phyloP scores from a whole-genome alignment of 2,888 invertebrate genomes.

The Choristoneura rosaceana region DNA sequence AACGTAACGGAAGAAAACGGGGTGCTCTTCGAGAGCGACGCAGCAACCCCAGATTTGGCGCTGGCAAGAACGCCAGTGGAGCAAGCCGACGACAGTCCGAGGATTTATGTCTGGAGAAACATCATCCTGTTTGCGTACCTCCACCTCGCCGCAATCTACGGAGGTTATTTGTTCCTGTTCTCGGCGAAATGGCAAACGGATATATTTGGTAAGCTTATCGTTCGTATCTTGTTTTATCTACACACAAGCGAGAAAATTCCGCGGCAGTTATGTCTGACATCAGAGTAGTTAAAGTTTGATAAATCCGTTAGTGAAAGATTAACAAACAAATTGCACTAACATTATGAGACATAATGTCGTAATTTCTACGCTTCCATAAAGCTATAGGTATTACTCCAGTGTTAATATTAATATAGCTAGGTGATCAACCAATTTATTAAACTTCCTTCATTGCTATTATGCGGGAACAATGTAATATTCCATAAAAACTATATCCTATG shows the following conservation, averaged over 20 bases:
- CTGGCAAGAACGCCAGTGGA: conserved; percentile 68
- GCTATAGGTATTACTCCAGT: too few relatives aligned
- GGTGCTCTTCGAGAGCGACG: conserved; percentile 79
- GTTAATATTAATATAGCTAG: too few relatives aligned
- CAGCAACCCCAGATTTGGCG: conserved; percentile 76
- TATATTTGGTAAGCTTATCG: conserved; percentile 87
- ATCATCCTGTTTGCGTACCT: conserved; percentile 91
- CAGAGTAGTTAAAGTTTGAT: neutral
- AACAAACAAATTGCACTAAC: neutral
- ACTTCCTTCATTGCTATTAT: too few relatives aligned
- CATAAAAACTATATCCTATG: too few relatives aligned
- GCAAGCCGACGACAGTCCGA: conserved; percentile 84
- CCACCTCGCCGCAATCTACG: conserved; percentile 91
- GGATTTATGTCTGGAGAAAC: conserved; percentile 92
- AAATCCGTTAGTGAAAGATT: neutral
- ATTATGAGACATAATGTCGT: neutral
- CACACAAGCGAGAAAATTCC: neutral
- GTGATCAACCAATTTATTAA: too few relatives aligned
- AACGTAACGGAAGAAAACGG: conserved; percentile 76
- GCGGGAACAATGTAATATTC: too few relatives aligned
- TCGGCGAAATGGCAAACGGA: conserved; percentile 91
- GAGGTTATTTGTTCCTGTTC: conserved; percentile 89
- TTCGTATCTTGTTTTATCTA: conserved; percentile 10
- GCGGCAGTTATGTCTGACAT: neutral
- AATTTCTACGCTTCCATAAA: too few relatives aligned